Conservation (phyloP, 2,888 invertebrate species). For the Thelaira solivaga region DNA sequence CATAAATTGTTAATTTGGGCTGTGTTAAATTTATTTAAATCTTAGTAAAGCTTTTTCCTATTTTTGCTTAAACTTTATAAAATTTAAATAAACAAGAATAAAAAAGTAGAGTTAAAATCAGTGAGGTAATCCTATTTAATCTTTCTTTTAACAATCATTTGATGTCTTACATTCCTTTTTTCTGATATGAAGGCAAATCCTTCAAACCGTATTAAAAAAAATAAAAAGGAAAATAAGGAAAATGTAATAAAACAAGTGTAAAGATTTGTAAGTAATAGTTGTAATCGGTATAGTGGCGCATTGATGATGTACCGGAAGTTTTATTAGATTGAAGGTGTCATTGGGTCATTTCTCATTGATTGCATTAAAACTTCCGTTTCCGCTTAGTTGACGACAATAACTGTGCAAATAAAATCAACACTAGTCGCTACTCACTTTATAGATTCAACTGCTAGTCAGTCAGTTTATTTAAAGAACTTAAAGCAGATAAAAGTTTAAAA, state of each 20-base stretch:
- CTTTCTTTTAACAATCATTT: too few relatives aligned
- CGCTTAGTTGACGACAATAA: slow-evolving; percentile 5
- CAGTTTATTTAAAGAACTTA: too few relatives aligned
- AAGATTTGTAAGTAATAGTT: slow-evolving; percentile 3
- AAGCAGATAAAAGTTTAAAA: neutral
- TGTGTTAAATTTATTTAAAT: too few relatives aligned
- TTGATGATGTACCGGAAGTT: neutral
- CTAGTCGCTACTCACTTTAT: neutral
- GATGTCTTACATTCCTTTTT: neutral
- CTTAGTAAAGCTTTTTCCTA: too few relatives aligned
- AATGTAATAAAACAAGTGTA: neutral
- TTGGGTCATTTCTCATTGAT: slow-evolving; percentile 32
- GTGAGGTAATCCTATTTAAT: too few relatives aligned
- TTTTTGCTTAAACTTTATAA: too few relatives aligned
- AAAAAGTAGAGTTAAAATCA: too few relatives aligned
- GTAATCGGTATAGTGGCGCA: neutral
- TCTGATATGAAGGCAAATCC: neutral
- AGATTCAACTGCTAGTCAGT: neutral
- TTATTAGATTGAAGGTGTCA: neutral
- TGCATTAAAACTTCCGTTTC: slow-evolving; percentile 45
- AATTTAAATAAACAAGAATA: too few relatives aligned
- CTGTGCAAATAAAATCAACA: neutral
- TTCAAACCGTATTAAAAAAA: slow-evolving; percentile 5
- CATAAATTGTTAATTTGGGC: too few relatives aligned
- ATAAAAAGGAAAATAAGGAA: neutral